These are phyloP conservation scores for Drosophila rubida DNA, from an alignment of 2,888 invertebrate genomes.

Conservation along the genomic window DNA sequence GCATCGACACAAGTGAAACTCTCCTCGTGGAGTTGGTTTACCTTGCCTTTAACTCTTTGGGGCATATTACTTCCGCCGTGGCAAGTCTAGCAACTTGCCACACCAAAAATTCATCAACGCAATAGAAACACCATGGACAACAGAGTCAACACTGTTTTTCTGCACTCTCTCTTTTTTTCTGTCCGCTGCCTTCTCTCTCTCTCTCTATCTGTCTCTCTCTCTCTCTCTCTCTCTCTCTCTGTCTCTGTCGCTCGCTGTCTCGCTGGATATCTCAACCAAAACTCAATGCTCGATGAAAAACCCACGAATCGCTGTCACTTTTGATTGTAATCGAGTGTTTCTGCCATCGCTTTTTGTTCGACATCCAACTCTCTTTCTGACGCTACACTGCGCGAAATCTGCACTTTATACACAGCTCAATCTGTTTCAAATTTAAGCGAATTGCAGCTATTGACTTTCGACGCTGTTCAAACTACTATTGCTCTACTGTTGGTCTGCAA, in stretches of 20 bases:
- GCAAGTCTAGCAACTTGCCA: constrained; percentile 12
- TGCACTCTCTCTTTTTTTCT: neutral
- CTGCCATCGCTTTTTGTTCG: constrained; percentile 46
- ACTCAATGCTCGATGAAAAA: constrained; percentile 23
- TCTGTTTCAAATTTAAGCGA: too few relatives aligned
- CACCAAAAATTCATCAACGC: constrained; percentile 48
- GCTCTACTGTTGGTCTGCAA: too few relatives aligned
- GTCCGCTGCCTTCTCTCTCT: neutral
- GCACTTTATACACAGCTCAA: neutral
- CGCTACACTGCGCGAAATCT: constrained; percentile 8
- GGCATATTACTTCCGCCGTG: constrained; percentile 66
- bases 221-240: neutral
- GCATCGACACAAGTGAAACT: constrained; percentile 26
- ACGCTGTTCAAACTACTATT: too few relatives aligned
- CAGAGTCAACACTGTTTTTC: neutral
- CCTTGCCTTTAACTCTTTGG: constrained; percentile 42
- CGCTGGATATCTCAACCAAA: constrained; percentile 9
- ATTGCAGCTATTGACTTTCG: too few relatives aligned
- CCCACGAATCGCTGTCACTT: constrained; percentile 70
- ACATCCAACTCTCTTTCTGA: constrained; percentile 16
- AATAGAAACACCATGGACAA: constrained; percentile 16
- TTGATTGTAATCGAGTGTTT: constrained; percentile 78
- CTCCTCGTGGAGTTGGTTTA: constrained; percentile 5
- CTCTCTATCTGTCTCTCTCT: neutral
- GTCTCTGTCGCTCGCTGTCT: neutral